A percentile compares a stretch with the other conserved stretches of the same genome.
These are phyloP conservation scores for Helicorthomorpha holstii DNA, from an alignment of 1,140 invertebrate genomes.

Conservation along the genomic window DNA sequence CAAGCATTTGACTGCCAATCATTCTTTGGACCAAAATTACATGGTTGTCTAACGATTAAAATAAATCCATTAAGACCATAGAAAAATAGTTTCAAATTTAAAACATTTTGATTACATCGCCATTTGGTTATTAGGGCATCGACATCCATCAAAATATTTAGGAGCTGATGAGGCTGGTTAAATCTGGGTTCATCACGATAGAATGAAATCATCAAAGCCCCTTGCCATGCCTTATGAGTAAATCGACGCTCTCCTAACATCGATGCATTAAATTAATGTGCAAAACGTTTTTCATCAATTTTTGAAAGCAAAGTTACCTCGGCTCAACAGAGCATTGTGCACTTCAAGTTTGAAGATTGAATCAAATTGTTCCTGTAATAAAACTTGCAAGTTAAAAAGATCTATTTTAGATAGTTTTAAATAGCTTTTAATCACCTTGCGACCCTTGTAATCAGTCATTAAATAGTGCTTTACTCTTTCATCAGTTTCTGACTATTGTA, in stretches of 20 bases:
- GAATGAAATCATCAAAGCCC: conserved; percentile 92
- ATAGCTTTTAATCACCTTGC: too few species aligned
- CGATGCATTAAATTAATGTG: neutral
- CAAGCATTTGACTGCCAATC: conserved; percentile 91
- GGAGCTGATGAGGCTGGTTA: conserved; percentile 87
- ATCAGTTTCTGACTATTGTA: too few species aligned
- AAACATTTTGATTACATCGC: too few species aligned
- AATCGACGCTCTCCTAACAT: conserved; percentile 62
- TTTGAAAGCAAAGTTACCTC: conserved; percentile 53
- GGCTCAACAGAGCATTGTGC: conserved; percentile 62
- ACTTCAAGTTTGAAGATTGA: conserved; percentile 69
- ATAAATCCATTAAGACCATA: too few species aligned
- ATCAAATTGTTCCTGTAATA: conserved; percentile 52
- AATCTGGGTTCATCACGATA: conserved; percentile 92
- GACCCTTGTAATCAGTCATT: too few species aligned
- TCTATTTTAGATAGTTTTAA: too few species aligned
- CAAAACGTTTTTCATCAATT: conserved; percentile 19
- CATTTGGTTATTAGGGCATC: conserved; percentile 98
- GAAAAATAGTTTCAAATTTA: too few species aligned
- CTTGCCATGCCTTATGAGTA: conserved; percentile 76
- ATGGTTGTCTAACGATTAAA: conserved; percentile 93
- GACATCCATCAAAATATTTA: conserved; percentile 89
- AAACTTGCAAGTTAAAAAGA: too few species aligned
- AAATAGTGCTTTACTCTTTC: too few species aligned
- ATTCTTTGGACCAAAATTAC: conserved; percentile 97